Conservation (phyloP, 2,888 invertebrate genomes). For the Mamestra brassicae region DNA sequence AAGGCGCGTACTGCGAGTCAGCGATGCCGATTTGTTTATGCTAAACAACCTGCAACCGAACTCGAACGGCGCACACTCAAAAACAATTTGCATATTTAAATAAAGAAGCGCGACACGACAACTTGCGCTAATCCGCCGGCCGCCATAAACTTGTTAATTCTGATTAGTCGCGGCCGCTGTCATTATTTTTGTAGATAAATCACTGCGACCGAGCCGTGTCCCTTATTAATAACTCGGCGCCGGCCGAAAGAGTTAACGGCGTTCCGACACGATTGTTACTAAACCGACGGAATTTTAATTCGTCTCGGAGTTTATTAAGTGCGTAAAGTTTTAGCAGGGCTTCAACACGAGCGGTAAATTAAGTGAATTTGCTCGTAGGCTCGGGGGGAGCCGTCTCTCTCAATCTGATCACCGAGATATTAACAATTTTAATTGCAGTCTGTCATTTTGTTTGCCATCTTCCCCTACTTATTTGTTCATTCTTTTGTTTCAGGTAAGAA, state of each 20-base stretch:
- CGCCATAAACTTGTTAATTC: constrained; percentile 79
- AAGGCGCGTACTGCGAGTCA: too few species aligned
- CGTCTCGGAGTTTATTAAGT: constrained; percentile 89
- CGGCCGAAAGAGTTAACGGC: constrained; percentile 84
- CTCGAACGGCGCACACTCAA: constrained; percentile 79
- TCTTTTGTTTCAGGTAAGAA: constrained; percentile 82
- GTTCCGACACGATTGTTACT: constrained; percentile 88
- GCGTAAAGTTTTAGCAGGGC: constrained; percentile 88
- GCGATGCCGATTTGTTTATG: constrained; percentile 83
- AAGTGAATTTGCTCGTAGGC: constrained; percentile 86
- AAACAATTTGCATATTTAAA: constrained; percentile 87
- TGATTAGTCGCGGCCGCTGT: constrained; percentile 76
- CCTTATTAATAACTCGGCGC: constrained; percentile 84
- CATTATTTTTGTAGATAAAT: constrained; percentile 83
- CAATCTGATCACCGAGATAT: constrained; percentile 81
- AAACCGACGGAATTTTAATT: constrained; percentile 90
- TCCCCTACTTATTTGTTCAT: constrained; percentile 45
- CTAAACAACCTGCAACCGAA: constrained; percentile 83
- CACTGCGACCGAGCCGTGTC: constrained; percentile 79
- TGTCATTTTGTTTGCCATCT: constrained; percentile 60
- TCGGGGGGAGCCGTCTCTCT: constrained; percentile 73
- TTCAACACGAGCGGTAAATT: constrained; percentile 84
- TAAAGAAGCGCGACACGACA: constrained; percentile 76
- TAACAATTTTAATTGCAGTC: constrained; percentile 78
- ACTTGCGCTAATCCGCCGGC: constrained; percentile 73